Base-by-base conservation (phyloP, 2,797 vertebrate genomes). In the Rhabdomys pumilio region DNA sequence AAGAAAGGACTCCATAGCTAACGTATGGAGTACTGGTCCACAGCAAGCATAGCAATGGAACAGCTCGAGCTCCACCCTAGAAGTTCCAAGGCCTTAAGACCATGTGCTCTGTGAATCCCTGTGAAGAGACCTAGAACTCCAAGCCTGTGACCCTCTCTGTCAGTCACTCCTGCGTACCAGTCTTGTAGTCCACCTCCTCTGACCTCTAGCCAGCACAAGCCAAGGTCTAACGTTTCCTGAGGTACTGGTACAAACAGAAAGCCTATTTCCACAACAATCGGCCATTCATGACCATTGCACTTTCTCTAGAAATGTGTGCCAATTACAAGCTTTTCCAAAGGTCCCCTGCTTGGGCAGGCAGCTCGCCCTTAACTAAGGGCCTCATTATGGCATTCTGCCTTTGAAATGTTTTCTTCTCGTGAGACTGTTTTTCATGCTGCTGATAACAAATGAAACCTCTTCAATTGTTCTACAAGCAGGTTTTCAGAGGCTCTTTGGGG, bases 331-430 rank as follows among this genome's bases (percentile, higher is more conserved):
- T 72, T 91, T 65, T 67, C 34, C 85, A 76, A 81, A 91, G 90
- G 61, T 75, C 63, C 61, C 85, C 41, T 26, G 81, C 44, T 63
- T 17, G 29, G 29, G 41, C 96, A 83, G 85, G 26, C 55, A 88
- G 47, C 59, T 4, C 6, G 34, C 61, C 44, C 87, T 59, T 44
- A 88, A 86, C 69, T 81, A 53, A 95, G 72, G 57, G 47, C 76
- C 83, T 91, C 89, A 44, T 80, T 34, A 44, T 1, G 20, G 63
- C 2, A 1, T 63, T 90, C 65, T 73, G 41, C 84, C 91, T 87
- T 63, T 79, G 55, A 95, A 95, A 84, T 31, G 20, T 81, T 96
- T 90, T 90, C 50, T 82, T 95, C 82, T 59, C 38, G 38, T 4
- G 19, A 94, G 65, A 73, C 29, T 34, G 9, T 73, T 83, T 73